Percentiles rank a stretch among this genome's conserved stretches.
Conservation (phyloP, 2,888 invertebrate genomes). For the Synanthedon formicaeformis region DNA sequence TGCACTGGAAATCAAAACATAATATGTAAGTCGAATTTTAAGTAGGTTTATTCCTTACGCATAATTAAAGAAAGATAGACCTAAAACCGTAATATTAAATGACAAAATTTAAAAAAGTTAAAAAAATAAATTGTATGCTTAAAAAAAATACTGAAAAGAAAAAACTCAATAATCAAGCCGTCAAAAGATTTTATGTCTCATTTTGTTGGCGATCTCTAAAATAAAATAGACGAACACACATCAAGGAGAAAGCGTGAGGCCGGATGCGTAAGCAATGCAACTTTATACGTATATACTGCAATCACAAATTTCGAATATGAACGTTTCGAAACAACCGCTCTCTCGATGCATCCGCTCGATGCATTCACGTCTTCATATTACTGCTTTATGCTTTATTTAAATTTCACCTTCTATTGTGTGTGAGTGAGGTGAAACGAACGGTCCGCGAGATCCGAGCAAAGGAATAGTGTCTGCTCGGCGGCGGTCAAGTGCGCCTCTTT, state of each 20-base stretch:
- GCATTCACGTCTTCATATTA: conserved; percentile 46
- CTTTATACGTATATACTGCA: background rate
- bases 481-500: conserved; percentile 51
- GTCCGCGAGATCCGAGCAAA: conserved; percentile 51
- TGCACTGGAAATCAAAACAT: too few species aligned
- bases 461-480: conserved; percentile 54
- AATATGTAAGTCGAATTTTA: too few species aligned
- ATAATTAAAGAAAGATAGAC: too few species aligned
- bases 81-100: too few species aligned
- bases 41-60: too few species aligned
- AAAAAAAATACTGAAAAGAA: too few species aligned
- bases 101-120: too few species aligned
- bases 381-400: conserved; percentile 65
- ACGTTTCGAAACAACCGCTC: conserved; percentile 24
- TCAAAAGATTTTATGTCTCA: too few species aligned
- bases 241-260: background rate
- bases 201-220: too few species aligned
- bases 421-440: conserved; percentile 57
- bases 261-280: background rate
- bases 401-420: conserved; percentile 70
- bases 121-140: too few species aligned
- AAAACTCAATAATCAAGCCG: too few species aligned
- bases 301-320: background rate
- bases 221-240: too few species aligned
- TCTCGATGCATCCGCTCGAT: conserved; percentile 57